These are phyloP conservation scores for Mylabris sibirica DNA, from an alignment of 2,888 invertebrate species.

Conservation along the genomic window DNA sequence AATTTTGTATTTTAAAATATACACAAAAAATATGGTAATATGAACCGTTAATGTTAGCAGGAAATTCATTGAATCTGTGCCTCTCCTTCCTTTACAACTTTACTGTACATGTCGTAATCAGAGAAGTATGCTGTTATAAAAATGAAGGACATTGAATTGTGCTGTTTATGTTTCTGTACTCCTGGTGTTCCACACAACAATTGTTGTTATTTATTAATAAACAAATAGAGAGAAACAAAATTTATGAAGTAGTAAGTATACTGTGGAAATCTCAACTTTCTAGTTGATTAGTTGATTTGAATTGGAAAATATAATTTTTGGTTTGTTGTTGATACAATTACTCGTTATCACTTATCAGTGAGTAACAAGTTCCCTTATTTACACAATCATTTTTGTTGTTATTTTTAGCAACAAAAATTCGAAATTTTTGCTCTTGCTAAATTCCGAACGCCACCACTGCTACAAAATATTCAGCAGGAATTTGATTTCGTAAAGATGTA, in stretches of 20 bases:
- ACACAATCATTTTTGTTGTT: neutral
- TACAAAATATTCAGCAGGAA: neutral
- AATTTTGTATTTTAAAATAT: neutral
- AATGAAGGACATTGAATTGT: slow-evolving; percentile 19
- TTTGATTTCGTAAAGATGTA: neutral
- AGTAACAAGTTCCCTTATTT: neutral
- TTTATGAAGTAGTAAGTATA: no score
- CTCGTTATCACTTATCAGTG: neutral
- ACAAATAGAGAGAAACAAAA: slow-evolving; percentile 21
- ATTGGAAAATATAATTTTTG: neutral
- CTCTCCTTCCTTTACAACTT: neutral
- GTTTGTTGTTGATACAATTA: neutral
- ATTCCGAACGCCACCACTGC: neutral
- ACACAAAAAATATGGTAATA: neutral
- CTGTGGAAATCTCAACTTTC: no score
- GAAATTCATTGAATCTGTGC: neutral
- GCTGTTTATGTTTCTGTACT: slow-evolving; percentile 23
- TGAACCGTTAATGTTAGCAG: slow-evolving; percentile 1
- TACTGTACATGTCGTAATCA: slow-evolving; percentile 17
- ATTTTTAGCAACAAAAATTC: neutral
- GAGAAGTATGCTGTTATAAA: slow-evolving; percentile 18
- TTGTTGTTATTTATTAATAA: slow-evolving; percentile 26
- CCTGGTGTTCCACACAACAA: slow-evolving; percentile 22
- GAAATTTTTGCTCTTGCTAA: neutral
- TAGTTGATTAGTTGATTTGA: neutral